Evolutionary conservation across 1,140 invertebrate genomes (phyloP).

Genomic region (Agrilus planipennis): DNA sequence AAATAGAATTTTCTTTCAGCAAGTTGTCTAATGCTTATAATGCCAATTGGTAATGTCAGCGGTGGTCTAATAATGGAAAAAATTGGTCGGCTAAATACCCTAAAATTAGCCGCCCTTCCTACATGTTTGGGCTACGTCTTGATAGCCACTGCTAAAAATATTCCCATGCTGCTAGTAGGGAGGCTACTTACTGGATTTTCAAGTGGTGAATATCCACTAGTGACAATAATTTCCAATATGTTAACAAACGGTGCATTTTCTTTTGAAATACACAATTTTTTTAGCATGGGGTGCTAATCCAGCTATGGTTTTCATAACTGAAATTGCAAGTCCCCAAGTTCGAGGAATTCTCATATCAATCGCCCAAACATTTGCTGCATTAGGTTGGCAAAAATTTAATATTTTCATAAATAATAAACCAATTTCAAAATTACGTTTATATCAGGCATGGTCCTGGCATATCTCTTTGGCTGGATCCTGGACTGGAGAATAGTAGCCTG

Average conservation of each 20-base stretch:
- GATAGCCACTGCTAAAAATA: conserved; percentile 37
- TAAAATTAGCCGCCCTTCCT: conserved; percentile 44
- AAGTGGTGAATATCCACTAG: conserved; percentile 27
- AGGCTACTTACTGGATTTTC: conserved; percentile 47
- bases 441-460: conserved; percentile 44
- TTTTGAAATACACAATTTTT: no score
- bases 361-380: conserved; percentile 41
- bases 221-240: no score
- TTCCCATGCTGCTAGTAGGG: conserved; percentile 40
- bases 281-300: conserved; percentile 42
- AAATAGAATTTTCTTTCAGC: no score
- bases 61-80: conserved; percentile 44
- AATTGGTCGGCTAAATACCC: conserved; percentile 44
- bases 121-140: conserved; percentile 46
- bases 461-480: conserved; percentile 42
- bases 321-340: conserved; percentile 44
- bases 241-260: no score
- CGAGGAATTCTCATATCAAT: conserved; percentile 43
- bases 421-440: background rate
- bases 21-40: conserved; percentile 38
- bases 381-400: conserved; percentile 26
- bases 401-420: background rate
- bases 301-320: conserved; percentile 50
- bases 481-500: conserved; percentile 44
- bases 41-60: conserved; percentile 39